phyloP scores from a whole-genome alignment of 1,140 invertebrate genomes.

The Neodiprion lecontei region DNA sequence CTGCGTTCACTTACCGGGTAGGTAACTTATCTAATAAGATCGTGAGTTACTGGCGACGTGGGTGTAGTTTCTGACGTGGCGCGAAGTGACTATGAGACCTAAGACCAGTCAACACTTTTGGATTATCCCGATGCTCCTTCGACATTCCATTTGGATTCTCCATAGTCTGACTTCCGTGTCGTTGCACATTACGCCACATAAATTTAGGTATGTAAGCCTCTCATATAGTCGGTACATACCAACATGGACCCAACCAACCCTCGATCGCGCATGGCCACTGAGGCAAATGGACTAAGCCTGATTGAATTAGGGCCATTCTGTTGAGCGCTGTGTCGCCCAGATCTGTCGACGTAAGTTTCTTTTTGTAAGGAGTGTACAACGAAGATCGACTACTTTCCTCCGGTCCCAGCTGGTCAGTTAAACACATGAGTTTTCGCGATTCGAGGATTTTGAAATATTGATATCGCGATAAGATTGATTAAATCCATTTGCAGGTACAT shows the following conservation, averaged over 20 bases:
- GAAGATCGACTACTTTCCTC: no score
- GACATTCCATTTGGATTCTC: not conserved
- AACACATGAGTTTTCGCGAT: no score
- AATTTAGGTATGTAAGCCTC: no score
- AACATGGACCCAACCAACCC: not conserved
- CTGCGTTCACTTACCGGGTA: not conserved
- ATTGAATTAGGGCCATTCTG: constrained; percentile 29
- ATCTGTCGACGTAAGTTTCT: not conserved
- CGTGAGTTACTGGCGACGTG: not conserved
- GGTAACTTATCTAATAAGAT: constrained; percentile 36
- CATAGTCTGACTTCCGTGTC: not conserved
- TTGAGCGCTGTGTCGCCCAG: not conserved
- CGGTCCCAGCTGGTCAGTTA: no score
- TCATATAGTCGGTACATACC: no score
- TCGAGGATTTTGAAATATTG: no score
- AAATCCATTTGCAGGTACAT: no score
- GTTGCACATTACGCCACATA: no score
- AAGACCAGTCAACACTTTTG: constrained; percentile 7
- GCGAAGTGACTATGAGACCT: not conserved
- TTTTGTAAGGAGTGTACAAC: not conserved
- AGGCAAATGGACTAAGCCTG: constrained; percentile 27
- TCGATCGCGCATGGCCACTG: constrained; percentile 32
- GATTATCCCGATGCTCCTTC: constrained; percentile 14
- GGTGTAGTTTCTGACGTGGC: not conserved
- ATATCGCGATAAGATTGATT: no score